Percentiles rank a stretch among this genome's conserved stretches.
Evolutionary conservation across 1,140 invertebrate genomes (phyloP).

Genomic region (Lepidurus arcticus): DNA sequence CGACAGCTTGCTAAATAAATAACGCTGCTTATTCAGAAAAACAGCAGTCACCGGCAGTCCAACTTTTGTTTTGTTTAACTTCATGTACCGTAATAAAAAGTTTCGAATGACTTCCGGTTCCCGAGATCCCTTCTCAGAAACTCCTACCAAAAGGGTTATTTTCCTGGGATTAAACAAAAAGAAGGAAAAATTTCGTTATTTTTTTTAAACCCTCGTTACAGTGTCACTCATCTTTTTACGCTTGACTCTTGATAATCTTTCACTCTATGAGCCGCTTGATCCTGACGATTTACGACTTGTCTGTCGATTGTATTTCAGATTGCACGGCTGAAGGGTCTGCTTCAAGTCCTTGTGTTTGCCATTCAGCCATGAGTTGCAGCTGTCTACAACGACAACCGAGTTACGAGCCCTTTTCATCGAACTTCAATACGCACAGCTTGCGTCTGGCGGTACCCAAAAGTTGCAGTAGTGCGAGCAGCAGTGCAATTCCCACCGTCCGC

Average conservation of each 20-base stretch:
- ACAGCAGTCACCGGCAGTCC: too few species aligned
- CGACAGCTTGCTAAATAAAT: too few species aligned
- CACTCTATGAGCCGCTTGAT: neutral
- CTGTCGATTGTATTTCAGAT: constrained; percentile 13
- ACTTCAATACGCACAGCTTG: neutral
- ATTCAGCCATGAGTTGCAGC: constrained; percentile 21
- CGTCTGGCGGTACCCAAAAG: neutral
- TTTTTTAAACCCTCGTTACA: too few species aligned
- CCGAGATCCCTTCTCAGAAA: too few species aligned
- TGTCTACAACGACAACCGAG: neutral
- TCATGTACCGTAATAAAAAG: too few species aligned
- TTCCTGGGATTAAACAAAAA: too few species aligned
- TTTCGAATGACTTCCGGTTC: too few species aligned
- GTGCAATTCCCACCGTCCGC: constrained; percentile 2
- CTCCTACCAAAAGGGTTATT: too few species aligned
- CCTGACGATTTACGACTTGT: neutral
- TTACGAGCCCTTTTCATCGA: constrained; percentile 3
- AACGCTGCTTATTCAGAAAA: too few species aligned
- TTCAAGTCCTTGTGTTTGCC: constrained; percentile 9
- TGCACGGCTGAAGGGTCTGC: neutral
- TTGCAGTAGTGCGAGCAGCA: neutral
- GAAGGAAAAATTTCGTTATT: too few species aligned
- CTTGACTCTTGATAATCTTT: neutral
- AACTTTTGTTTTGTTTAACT: too few species aligned
- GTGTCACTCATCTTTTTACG: too few species aligned